phyloP scores from a whole-genome alignment of 2,888 invertebrate genomes.

The Apotomis capreana region DNA sequence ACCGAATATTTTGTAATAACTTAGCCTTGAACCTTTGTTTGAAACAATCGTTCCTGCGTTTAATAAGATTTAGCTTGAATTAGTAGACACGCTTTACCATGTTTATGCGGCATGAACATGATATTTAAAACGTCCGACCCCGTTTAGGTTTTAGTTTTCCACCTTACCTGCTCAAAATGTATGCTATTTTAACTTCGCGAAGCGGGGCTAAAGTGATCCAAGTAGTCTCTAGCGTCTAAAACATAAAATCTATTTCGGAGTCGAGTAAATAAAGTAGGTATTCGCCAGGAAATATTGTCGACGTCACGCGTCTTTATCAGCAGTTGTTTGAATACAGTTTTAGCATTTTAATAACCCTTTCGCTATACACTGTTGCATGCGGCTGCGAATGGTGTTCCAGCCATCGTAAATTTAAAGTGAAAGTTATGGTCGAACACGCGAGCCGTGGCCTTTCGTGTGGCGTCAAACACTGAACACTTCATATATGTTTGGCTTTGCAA shows the following conservation, averaged over 20 bases:
- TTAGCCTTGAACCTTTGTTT: constrained; percentile 27
- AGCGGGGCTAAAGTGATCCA: no score
- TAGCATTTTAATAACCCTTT: neutral
- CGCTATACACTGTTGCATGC: constrained; percentile 13
- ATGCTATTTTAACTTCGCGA: no score
- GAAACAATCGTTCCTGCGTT: neutral
- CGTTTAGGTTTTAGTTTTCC: no score
- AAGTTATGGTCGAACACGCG: constrained; percentile 33
- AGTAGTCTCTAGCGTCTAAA: no score
- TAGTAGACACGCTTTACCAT: neutral
- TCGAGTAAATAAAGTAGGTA: no score
- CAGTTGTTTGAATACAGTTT: neutral
- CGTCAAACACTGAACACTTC: neutral
- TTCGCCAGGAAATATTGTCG: no score
- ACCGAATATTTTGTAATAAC: constrained; percentile 12
- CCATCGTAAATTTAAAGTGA: constrained; percentile 34
- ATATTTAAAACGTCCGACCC: neutral
- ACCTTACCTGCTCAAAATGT: no score
- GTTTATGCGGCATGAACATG: neutral
- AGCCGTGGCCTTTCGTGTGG: constrained; percentile 17
- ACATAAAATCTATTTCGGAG: no score
- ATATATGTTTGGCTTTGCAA: constrained; percentile 5
- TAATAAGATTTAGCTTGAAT: constrained; percentile 8
- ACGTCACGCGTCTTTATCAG: no score
- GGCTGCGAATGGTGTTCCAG: constrained; percentile 11